Conservation (phyloP, 2,888 invertebrate species). For the Scrobipalpa costella region DNA sequence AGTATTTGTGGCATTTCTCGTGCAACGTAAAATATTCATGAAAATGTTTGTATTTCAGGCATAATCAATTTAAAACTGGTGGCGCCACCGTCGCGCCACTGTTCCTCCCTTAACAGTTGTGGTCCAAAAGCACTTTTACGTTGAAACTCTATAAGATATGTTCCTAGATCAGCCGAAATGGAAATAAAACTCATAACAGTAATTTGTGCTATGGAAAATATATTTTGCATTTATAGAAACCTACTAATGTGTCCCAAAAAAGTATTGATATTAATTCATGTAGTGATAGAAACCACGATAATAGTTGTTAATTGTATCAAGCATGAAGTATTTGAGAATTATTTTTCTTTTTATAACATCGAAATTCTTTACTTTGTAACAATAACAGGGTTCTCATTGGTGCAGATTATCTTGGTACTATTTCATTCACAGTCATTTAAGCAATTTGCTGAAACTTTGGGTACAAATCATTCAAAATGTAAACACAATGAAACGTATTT, state of each 20-base stretch:
- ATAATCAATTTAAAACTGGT: no score
- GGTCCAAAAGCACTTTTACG: no score
- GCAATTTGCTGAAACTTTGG: conserved; percentile 16
- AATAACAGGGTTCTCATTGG: background rate
- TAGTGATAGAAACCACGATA: background rate
- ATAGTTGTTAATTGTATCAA: background rate
- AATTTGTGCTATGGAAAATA: conserved; percentile 38
- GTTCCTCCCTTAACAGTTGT: no score
- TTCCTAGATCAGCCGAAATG: no score
- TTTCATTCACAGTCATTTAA: background rate
- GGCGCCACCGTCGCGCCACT: no score
- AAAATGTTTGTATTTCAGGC: no score
- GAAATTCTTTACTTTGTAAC: background rate
- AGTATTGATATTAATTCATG: background rate
- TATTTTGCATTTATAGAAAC: conserved; percentile 41
- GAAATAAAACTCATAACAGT: conserved; percentile 36
- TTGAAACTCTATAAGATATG: background rate
- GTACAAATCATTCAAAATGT: conserved; percentile 27
- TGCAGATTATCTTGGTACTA: background rate
- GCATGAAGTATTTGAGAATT: background rate
- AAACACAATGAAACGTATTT: conserved; percentile 26
- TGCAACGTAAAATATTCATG: no score
- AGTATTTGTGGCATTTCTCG: no score
- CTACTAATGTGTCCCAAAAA: background rate
- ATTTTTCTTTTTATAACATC: background rate